Conservation (phyloP, 1,140 invertebrate genomes). For the Harpegnathos saltator region DNA sequence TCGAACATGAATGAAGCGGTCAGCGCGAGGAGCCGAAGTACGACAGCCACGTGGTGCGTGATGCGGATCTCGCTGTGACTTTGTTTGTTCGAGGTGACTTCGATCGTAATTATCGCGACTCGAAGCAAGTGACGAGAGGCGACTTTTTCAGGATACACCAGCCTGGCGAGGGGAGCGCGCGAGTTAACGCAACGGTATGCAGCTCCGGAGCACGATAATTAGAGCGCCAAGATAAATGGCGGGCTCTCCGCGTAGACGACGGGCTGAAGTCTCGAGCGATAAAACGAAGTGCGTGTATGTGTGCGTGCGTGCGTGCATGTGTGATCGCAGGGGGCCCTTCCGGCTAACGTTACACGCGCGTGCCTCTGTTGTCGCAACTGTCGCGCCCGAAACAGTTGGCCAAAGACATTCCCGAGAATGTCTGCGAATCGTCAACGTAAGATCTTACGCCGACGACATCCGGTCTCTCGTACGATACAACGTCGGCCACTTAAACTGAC, state of each 20-base stretch:
- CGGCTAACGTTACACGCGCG: constrained; percentile 68
- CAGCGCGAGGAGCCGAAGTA: background rate
- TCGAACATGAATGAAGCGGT: constrained; percentile 13
- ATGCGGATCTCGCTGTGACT: background rate
- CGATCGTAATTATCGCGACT: background rate
- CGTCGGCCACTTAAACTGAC: constrained; percentile 44
- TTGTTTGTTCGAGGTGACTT: background rate
- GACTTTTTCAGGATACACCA: background rate
- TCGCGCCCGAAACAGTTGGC: constrained; percentile 73
- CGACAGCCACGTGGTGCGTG: background rate
- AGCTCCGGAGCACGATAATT: constrained; percentile 8
- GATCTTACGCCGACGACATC: constrained; percentile 68
- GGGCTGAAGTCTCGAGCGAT: background rate
- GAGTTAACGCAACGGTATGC: background rate
- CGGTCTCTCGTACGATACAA: constrained; percentile 62
- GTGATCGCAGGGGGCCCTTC: constrained; percentile 64
- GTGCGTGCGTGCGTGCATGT: too few species aligned
- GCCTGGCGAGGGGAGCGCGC: background rate
- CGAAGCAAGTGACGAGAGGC: background rate
- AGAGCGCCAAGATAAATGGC: background rate
- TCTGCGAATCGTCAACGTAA: constrained; percentile 71
- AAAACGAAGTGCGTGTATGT: background rate
- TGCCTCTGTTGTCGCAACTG: constrained; percentile 82
- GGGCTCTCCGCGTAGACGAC: too few species aligned
- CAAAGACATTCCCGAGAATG: constrained; percentile 31